Percentiles rank a stretch among this genome's conserved stretches.
Evolutionary conservation across 2,888 invertebrate species (phyloP).

Genomic region (Oligia strigilis): DNA sequence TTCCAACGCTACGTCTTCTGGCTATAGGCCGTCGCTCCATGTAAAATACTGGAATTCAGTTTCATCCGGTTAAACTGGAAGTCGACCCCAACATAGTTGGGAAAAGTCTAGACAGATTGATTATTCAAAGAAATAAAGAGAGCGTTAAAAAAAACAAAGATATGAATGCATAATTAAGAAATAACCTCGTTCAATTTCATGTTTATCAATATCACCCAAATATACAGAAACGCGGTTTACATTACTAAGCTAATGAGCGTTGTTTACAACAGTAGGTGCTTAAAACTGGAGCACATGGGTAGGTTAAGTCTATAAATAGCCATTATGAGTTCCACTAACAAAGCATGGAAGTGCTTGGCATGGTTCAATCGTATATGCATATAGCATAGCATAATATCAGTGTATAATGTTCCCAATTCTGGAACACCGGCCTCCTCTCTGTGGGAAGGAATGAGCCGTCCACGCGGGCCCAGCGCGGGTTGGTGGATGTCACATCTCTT

Average conservation of each 20-base stretch:
- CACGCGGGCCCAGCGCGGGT: too few relatives aligned
- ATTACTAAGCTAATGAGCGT: conserved; percentile 20
- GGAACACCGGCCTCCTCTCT: too few relatives aligned
- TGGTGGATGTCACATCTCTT: too few relatives aligned
- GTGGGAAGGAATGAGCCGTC: too few relatives aligned
- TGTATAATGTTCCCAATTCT: too few relatives aligned
- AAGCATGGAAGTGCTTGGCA: conserved; percentile 28
- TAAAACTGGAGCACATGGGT: conserved; percentile 18
- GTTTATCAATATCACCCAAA: conserved; percentile 1
- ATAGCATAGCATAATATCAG: too few relatives aligned
- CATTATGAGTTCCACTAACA: conserved; percentile 25
- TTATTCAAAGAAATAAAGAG: too few relatives aligned
- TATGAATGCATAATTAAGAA: neutral
- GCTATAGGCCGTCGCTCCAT: neutral
- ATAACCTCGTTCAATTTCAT: neutral
- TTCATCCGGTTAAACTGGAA: neutral
- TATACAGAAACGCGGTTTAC: conserved; percentile 18
- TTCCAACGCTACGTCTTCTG: too few relatives aligned
- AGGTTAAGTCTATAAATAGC: conserved; percentile 30
- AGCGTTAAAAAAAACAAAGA: neutral
- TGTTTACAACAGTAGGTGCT: neutral
- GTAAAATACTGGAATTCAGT: neutral
- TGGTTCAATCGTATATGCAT: neutral
- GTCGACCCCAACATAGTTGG: neutral
- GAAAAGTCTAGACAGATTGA: too few relatives aligned